phyloP scores from a whole-genome alignment of 2,113 vertebrate species.

The Salvelinus sp. region DNA sequence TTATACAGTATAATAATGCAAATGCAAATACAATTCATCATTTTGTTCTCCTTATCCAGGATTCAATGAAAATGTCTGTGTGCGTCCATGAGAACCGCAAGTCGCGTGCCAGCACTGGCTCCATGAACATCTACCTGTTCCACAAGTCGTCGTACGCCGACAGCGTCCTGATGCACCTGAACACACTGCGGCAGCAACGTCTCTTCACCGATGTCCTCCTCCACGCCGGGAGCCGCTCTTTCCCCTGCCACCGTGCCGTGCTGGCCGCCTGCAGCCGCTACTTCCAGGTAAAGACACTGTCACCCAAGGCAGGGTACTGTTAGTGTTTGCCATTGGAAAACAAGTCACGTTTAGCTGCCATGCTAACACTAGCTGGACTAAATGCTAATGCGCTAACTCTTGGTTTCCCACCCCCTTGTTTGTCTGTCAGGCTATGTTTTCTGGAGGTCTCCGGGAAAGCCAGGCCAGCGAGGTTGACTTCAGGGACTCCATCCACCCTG shows the following conservation, averaged over 20 bases:
- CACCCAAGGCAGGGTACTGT: no score
- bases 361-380: no score
- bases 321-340: no score
- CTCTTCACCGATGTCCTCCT: constrained; percentile 83
- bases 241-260: constrained; percentile 82
- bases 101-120: constrained; percentile 79
- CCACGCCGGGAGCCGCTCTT: constrained; percentile 77
- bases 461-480: constrained; percentile 81
- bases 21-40: constrained; percentile 11
- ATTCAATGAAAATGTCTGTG: constrained; percentile 87
- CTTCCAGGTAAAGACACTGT: constrained; percentile 63
- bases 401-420: no score
- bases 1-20: neutral
- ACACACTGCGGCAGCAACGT: constrained; percentile 75
- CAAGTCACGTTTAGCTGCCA: no score
- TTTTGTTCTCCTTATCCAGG: constrained; percentile 55
- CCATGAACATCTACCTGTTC: constrained; percentile 80
- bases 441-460: constrained; percentile 80
- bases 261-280: constrained; percentile 83
- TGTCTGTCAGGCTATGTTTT: constrained; percentile 76
- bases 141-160: constrained; percentile 80
- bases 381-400: no score
- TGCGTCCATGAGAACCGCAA: constrained; percentile 84
- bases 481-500: constrained; percentile 79
- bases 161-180: constrained; percentile 81